These are phyloP conservation scores for Cephalotes varians DNA, from an alignment of 2,888 invertebrate genomes.

Conservation along the genomic window DNA sequence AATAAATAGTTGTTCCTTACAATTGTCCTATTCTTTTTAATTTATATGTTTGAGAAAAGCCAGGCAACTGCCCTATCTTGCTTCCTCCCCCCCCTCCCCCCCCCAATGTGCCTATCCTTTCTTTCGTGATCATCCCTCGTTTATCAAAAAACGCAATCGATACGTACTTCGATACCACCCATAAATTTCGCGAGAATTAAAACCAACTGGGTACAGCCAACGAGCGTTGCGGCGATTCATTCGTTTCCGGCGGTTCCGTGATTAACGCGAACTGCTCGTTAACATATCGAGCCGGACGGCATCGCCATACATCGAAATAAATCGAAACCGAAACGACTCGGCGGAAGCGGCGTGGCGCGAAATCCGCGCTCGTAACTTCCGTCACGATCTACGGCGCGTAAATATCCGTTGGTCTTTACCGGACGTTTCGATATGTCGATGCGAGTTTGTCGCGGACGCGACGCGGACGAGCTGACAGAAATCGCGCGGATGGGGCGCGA, in stretches of 20 bases:
- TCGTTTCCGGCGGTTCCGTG: conserved; percentile 2
- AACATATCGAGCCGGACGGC: neutral
- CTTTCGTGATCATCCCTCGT: neutral
- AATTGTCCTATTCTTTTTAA: too few relatives aligned
- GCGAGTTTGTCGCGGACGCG: conserved; percentile 25
- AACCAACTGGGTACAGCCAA: neutral
- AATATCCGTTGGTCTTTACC: conserved; percentile 39
- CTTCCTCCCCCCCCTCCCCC: too few relatives aligned
- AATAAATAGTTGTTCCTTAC: too few relatives aligned
- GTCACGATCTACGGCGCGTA: conserved; percentile 36
- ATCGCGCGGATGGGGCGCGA: neutral
- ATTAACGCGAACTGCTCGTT: conserved; percentile 36
- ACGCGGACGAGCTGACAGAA: conserved; percentile 16
- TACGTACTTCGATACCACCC: neutral
- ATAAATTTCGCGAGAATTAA: conserved; percentile 11
- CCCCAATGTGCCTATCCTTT: too few relatives aligned
- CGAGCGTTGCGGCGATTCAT: neutral
- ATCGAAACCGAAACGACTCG: conserved; percentile 20
- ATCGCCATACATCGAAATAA: conserved; percentile 17
- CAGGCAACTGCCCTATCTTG: too few relatives aligned
- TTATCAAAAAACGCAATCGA: neutral
- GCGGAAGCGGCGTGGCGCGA: conserved; percentile 2
- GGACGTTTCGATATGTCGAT: conserved; percentile 13
- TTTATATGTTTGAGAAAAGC: too few relatives aligned
- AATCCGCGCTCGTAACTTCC: conserved; percentile 50